These are phyloP conservation scores for Etheostoma nigrum DNA, from an alignment of 2,797 vertebrate species.

Conservation along the genomic window DNA sequence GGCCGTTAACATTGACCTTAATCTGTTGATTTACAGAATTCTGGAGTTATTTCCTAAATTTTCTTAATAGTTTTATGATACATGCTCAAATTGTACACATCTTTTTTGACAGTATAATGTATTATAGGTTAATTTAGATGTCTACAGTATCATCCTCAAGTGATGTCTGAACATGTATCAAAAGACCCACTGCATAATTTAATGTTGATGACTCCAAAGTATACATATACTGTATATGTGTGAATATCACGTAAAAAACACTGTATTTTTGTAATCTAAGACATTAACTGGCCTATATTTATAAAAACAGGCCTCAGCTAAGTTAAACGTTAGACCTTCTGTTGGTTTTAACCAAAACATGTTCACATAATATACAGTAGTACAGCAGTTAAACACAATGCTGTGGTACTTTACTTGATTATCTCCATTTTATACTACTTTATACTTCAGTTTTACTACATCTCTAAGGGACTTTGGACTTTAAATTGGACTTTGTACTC, in stretches of 20 bases:
- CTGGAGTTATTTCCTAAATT: background rate
- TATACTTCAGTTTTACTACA: background rate
- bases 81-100: no score
- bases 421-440: background rate
- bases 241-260: background rate
- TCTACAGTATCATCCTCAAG: background rate
- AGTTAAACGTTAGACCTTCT: background rate
- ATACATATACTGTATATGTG: background rate
- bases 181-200: background rate
- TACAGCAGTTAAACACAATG: background rate
- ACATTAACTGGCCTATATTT: conserved; percentile 37
- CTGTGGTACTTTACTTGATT: background rate
- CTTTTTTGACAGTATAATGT: background rate
- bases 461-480: background rate
- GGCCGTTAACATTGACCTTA: no score
- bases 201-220: background rate
- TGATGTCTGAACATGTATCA: background rate
- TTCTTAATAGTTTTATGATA: no score
- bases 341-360: background rate
- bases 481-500: background rate
- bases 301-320: background rate
- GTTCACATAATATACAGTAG: background rate
- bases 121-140: background rate
- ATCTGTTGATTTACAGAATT: background rate
- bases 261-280: conserved; percentile 1